Conservation (phyloP, 2,888 invertebrate genomes). For the Creontiades dilutus region DNA sequence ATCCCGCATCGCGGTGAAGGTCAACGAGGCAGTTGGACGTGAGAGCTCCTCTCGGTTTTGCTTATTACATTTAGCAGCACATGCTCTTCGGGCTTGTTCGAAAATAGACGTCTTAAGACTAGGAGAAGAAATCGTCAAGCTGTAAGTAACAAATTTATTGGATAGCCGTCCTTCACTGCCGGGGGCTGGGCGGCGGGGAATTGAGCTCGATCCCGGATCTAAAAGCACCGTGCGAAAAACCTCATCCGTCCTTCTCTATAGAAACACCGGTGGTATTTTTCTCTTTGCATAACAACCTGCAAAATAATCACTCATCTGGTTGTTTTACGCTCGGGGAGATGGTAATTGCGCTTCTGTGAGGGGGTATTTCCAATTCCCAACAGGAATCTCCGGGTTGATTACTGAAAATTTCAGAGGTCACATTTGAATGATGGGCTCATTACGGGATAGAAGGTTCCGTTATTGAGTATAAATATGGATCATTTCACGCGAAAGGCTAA, state of each 20-base stretch:
- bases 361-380: too few species aligned
- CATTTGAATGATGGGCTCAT: too few species aligned
- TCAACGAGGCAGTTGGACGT: background rate
- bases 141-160: slow-evolving; percentile 24
- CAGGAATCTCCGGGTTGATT: too few species aligned
- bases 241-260: background rate
- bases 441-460: too few species aligned
- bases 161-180: slow-evolving; percentile 5
- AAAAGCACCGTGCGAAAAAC: slow-evolving; percentile 12
- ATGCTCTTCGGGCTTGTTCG: background rate
- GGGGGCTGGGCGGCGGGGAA: background rate
- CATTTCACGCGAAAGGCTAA: too few species aligned
- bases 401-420: too few species aligned
- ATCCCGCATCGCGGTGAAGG: background rate
- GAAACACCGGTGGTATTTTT: slow-evolving; percentile 24
- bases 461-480: too few species aligned
- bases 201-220: slow-evolving; percentile 41
- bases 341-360: too few species aligned
- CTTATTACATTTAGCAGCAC: background rate
- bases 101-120: background rate
- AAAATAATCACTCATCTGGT: slow-evolving; percentile 22
- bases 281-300: background rate
- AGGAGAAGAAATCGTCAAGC: slow-evolving; percentile 5
- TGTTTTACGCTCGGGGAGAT: background rate
- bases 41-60: background rate